A percentile compares a stretch with the other conserved stretches of the same genome.
phyloP scores from a whole-genome alignment of 2,797 vertebrate genomes.

The Balearica regulorum region DNA sequence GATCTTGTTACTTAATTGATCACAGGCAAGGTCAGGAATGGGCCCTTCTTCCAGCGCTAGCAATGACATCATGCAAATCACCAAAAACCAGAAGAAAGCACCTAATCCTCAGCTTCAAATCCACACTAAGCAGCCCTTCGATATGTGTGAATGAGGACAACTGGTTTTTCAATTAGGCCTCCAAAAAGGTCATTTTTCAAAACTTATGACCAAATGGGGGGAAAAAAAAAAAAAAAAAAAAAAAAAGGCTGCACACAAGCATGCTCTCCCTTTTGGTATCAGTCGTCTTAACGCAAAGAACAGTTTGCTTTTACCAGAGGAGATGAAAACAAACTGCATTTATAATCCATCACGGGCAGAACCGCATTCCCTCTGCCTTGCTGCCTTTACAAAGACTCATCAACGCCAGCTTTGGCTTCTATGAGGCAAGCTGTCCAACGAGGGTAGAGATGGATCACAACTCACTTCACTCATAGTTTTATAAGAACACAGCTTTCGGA shows the following conservation, averaged over 20 bases:
- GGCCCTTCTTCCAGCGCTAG: background rate
- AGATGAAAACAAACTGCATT: background rate
- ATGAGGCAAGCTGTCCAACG: fast-evolving
- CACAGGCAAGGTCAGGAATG: conserved; percentile 28
- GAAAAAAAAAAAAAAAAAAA: too few relatives aligned
- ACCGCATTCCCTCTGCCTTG: fast-evolving
- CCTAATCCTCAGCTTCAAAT: background rate
- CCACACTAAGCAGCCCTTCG: background rate
- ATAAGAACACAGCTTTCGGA: background rate
- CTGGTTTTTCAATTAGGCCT: background rate
- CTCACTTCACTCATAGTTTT: background rate
- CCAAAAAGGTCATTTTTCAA: background rate
- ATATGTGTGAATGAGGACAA: background rate
- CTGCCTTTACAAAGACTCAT: background rate
- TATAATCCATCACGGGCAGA: background rate
- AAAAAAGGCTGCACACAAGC: background rate
- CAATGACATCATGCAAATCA: conserved; percentile 12
- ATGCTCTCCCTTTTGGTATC: background rate
- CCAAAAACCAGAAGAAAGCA: conserved; percentile 1
- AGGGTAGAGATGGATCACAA: background rate
- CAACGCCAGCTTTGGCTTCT: background rate
- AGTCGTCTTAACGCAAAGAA: background rate
- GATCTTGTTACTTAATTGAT: conserved; percentile 34
- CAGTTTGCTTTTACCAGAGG: background rate
- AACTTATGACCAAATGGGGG: background rate